Conservation (phyloP, 30 jellyfish, hydroid and myxozoan genomes). For the Nemopilema nomurai region DNA sequence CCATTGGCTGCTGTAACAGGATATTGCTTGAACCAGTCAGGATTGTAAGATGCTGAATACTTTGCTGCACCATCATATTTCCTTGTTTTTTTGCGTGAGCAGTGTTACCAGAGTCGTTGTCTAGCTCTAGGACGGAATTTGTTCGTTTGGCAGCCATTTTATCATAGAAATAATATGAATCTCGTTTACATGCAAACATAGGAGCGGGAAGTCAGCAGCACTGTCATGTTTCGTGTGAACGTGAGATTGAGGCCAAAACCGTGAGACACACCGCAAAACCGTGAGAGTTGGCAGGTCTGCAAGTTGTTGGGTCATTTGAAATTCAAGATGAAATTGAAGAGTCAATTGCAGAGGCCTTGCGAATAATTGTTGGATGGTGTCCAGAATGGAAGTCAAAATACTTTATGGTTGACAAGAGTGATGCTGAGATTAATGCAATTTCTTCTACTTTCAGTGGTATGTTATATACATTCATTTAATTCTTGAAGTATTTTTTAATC, state of each 20-base stretch:
- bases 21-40: slow-evolving; percentile 23
- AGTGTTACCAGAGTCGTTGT: too few species aligned
- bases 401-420: slow-evolving; percentile 46
- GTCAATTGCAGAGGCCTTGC: slow-evolving; percentile 66
- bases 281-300: neutral
- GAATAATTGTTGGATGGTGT: slow-evolving; percentile 53
- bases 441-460: too few species aligned
- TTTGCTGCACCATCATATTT: too few species aligned
- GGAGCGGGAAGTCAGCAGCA: neutral
- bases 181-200: neutral
- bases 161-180: neutral
- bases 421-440: too few species aligned
- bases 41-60: too few species aligned
- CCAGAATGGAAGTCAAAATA: slow-evolving; percentile 65
- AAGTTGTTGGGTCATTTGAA: too few species aligned
- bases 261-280: neutral
- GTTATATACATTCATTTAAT: too few species aligned
- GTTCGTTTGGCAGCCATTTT: neutral
- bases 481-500: too few species aligned
- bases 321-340: slow-evolving; percentile 49
- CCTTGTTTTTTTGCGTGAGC: too few species aligned
- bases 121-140: neutral
- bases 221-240: neutral
- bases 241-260: neutral
- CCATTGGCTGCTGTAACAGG: slow-evolving; percentile 50